phyloP scores from a whole-genome alignment of 2,888 invertebrate genomes.

The Athrips mouffetella region DNA sequence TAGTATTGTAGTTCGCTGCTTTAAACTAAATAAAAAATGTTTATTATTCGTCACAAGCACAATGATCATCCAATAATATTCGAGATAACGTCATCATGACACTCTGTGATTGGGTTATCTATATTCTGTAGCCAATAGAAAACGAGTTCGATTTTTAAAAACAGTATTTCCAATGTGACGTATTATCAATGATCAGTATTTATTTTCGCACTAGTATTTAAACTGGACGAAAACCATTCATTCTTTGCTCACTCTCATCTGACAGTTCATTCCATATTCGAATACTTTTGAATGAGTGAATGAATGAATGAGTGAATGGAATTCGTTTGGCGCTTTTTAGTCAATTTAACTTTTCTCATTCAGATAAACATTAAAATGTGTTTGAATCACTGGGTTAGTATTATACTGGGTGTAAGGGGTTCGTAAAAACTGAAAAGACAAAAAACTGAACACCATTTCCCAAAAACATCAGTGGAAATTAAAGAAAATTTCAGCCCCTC shows the following conservation, averaged over 20 bases:
- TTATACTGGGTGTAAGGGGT: no score
- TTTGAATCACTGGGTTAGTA: no score
- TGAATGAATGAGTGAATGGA: conserved; percentile 14
- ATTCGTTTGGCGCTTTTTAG: background rate
- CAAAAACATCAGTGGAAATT: no score
- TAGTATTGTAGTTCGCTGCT: no score
- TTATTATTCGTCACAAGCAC: background rate
- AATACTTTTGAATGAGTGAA: conserved; percentile 23
- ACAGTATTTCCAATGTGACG: no score
- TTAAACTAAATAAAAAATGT: background rate
- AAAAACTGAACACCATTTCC: no score
- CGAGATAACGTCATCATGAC: background rate
- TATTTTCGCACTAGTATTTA: conserved; percentile 25
- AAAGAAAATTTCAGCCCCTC: no score
- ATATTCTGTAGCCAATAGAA: no score
- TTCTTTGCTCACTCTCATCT: conserved; percentile 26
- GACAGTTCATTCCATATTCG: conserved; percentile 35
- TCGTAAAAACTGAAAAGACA: no score
- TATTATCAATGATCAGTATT: conserved; percentile 20
- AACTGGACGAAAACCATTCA: conserved; percentile 28
- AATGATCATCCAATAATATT: background rate
- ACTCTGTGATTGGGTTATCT: no score
- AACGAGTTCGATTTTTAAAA: no score
- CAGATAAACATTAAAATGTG: background rate
- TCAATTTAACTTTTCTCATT: background rate